A percentile compares a stretch with the other conserved stretches of the same genome.
phyloP scores from a whole-genome alignment of 1,140 invertebrate genomes.

The Calephelis nemesis region DNA sequence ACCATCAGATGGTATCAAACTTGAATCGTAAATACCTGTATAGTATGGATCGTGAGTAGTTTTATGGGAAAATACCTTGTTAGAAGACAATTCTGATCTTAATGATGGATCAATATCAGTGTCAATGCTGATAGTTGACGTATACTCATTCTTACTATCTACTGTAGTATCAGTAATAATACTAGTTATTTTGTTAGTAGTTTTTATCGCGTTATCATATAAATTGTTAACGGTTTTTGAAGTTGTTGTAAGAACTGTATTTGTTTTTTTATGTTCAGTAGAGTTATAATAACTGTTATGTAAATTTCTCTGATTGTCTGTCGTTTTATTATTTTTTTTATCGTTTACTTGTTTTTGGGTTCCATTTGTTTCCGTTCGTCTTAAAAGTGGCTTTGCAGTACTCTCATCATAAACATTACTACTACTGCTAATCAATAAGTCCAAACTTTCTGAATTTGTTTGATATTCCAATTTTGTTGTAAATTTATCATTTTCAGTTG shows the following conservation, averaged over 20 bases:
- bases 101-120: neutral
- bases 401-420: slow-evolving; percentile 60
- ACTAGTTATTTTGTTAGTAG: neutral
- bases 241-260: neutral
- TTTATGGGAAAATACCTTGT: neutral
- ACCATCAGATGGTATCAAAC: neutral
- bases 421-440: slow-evolving; percentile 52
- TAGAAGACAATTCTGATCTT: neutral
- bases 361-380: slow-evolving; percentile 51
- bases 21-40: neutral
- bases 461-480: slow-evolving; percentile 24
- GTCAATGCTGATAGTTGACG: neutral
- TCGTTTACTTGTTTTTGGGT: slow-evolving; percentile 59
- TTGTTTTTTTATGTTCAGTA: neutral
- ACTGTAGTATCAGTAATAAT: neutral
- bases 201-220: neutral
- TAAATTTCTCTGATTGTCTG: slow-evolving; percentile 68
- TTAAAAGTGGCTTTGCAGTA: slow-evolving; percentile 55
- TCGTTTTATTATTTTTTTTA: slow-evolving; percentile 72
- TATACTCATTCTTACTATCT: neutral
- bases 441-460: slow-evolving; percentile 46
- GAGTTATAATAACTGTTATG: slow-evolving; percentile 47
- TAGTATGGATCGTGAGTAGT: too few species aligned
- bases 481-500: slow-evolving; percentile 15
- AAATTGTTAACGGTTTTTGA: neutral